Evolutionary conservation across 2,888 invertebrate genomes (phyloP).

Genomic region (Pristionchus mayeri): DNA sequence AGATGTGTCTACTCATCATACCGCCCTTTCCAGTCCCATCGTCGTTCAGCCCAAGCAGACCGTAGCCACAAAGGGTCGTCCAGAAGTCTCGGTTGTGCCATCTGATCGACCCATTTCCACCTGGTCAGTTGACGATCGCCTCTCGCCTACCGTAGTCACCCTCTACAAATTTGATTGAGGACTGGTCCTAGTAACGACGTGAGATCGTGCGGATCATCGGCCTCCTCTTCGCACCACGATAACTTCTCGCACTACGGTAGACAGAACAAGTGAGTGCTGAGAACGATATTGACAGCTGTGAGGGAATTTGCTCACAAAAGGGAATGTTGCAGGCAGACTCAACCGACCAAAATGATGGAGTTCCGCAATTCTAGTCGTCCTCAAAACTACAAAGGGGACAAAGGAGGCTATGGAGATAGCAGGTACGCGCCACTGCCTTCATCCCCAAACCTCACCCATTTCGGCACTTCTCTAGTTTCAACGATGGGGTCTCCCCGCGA

Average conservation of each 20-base stretch:
- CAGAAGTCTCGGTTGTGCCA: neutral
- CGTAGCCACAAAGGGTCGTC: neutral
- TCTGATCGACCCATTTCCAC: neutral
- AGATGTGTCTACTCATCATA: too few species aligned
- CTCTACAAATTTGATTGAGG: neutral
- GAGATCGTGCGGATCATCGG: neutral
- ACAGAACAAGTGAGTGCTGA: conserved; percentile 20
- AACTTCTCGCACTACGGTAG: neutral
- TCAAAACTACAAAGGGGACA: neutral
- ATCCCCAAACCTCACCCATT: too few species aligned
- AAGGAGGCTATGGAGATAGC: neutral
- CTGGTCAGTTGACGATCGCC: conserved; percentile 21
- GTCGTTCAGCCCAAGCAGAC: neutral
- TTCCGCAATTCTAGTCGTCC: neutral
- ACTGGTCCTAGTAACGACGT: neutral
- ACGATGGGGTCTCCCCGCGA: too few species aligned
- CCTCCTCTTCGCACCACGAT: neutral
- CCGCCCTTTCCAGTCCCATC: neutral
- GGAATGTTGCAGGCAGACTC: neutral
- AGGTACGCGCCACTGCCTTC: neutral
- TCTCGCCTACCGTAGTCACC: neutral
- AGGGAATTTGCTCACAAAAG: neutral
- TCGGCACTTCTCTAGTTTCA: too few species aligned
- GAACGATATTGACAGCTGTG: neutral
- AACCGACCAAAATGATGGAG: neutral